These are phyloP conservation scores for Drosophila lacertosa DNA, from an alignment of 1,140 invertebrate genomes.

Conservation along the genomic window DNA sequence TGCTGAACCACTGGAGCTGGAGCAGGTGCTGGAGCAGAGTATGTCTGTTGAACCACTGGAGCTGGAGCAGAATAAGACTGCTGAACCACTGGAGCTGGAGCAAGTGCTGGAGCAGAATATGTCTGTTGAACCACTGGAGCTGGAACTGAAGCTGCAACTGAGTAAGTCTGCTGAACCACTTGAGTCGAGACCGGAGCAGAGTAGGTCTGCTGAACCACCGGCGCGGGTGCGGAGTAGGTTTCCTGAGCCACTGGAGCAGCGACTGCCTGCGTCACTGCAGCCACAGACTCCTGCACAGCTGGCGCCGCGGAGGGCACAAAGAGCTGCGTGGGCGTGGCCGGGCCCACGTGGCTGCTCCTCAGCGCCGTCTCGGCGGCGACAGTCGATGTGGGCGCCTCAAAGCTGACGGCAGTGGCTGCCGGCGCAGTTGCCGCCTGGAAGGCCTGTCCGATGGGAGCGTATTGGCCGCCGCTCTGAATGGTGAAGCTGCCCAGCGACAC, in stretches of 20 bases:
- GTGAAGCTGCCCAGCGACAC: conserved; percentile 63
- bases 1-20: conserved; percentile 33
- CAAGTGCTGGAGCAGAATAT: conserved; percentile 19
- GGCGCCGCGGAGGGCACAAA: conserved; percentile 44
- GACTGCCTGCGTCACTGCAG: conserved; percentile 38
- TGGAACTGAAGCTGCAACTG: conserved; percentile 21
- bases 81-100: conserved; percentile 30
- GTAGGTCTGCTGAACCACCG: conserved; percentile 32
- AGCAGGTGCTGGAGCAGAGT: conserved; percentile 19
- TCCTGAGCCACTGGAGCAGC: conserved; percentile 30
- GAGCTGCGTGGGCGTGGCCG: conserved; percentile 39
- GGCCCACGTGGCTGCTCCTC: conserved; percentile 50
- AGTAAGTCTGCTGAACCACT: conserved; percentile 23
- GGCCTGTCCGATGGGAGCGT: conserved; percentile 2
- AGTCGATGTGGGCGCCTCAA: conserved; percentile 48
- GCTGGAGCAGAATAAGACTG: conserved; percentile 33
- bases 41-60: conserved; percentile 27
- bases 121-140: conserved; percentile 17
- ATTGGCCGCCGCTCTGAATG: conserved; percentile 46
- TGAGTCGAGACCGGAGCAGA: conserved; percentile 29
- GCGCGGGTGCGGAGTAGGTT: conserved; percentile 32
- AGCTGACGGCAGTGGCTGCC: conserved; percentile 37
- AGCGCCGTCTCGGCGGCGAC: conserved; percentile 45
- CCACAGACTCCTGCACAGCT: conserved; percentile 1
- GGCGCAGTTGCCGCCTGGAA: conserved; percentile 8